Evolutionary conservation across 2,113 vertebrate species (phyloP).

Genomic region (Perognathus longimembris): DNA sequence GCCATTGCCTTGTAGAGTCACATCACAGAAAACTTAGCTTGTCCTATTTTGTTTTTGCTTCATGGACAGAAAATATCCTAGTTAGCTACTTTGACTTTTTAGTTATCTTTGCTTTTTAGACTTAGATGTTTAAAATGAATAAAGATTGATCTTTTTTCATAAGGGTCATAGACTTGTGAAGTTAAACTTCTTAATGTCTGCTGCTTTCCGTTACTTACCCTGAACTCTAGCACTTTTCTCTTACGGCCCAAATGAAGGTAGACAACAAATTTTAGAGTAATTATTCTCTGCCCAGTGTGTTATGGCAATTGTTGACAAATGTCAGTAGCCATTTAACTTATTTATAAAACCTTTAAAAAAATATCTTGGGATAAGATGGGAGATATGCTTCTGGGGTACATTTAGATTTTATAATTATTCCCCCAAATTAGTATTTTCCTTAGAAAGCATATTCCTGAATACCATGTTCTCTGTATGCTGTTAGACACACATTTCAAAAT

Average conservation of each 20-base stretch:
- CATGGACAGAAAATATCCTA: conserved; percentile 22
- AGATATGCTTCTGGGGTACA: not conserved
- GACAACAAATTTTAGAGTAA: conserved; percentile 28
- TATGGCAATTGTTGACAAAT: not conserved
- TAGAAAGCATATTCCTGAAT: conserved; percentile 42
- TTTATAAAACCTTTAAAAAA: conserved; percentile 54
- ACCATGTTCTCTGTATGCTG: conserved; percentile 35
- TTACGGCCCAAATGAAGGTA: conserved; percentile 13
- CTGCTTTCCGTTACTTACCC: conserved; percentile 13
- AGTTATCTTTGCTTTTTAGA: not conserved
- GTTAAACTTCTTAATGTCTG: not conserved
- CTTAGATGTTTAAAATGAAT: not conserved
- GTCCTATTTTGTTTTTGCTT: not conserved
- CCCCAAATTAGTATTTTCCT: conserved; percentile 39
- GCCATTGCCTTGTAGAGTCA: not conserved
- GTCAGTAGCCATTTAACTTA: not conserved
- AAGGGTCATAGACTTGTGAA: conserved; percentile 3
- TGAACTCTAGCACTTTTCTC: not conserved
- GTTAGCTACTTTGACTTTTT: conserved; percentile 8
- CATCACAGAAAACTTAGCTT: not conserved
- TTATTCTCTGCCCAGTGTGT: not conserved
- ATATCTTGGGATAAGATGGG: not conserved
- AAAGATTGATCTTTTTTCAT: not conserved
- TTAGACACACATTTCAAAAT: conserved; percentile 50
- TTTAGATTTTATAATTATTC: conserved; percentile 22